These are phyloP conservation scores for Hydropsyche tenuis DNA, from an alignment of 1,140 invertebrate genomes.

Conservation along the genomic window DNA sequence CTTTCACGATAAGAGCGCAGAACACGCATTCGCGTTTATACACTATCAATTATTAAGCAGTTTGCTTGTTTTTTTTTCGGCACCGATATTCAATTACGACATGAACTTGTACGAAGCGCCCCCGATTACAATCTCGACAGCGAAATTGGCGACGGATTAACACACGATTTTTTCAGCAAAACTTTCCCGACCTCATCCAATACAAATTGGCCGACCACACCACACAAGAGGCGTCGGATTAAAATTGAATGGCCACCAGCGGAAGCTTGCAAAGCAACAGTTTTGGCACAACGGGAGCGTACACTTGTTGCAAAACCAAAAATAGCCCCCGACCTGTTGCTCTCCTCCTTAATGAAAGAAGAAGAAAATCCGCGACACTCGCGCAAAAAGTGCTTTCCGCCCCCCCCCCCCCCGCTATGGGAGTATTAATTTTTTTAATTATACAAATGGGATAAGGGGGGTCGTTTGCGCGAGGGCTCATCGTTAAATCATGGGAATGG, in stretches of 20 bases:
- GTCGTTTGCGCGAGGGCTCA: not conserved
- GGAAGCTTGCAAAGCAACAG: slow-evolving; percentile 23
- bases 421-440: too few relatives aligned
- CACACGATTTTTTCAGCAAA: too few relatives aligned
- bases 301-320: slow-evolving; percentile 39
- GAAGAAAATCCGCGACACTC: slow-evolving; percentile 17
- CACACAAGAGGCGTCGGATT: not conserved
- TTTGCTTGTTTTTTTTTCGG: not conserved
- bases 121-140: too few relatives aligned
- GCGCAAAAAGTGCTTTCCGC: too few relatives aligned
- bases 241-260: slow-evolving; percentile 13
- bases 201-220: too few relatives aligned
- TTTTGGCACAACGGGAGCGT: slow-evolving; percentile 37
- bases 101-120: too few relatives aligned
- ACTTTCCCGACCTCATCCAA: too few relatives aligned
- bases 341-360: slow-evolving; percentile 6
- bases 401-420: too few relatives aligned
- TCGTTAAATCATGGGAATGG: slow-evolving; percentile 1
- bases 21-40: not conserved
- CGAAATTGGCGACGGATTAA: too few relatives aligned
- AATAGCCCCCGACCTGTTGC: slow-evolving; percentile 23
- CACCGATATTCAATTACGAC: too few relatives aligned
- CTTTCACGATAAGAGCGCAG: not conserved
- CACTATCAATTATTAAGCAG: not conserved
- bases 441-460: too few relatives aligned